Conservation (phyloP, 2,797 vertebrate species). For the Poecile montanus region DNA sequence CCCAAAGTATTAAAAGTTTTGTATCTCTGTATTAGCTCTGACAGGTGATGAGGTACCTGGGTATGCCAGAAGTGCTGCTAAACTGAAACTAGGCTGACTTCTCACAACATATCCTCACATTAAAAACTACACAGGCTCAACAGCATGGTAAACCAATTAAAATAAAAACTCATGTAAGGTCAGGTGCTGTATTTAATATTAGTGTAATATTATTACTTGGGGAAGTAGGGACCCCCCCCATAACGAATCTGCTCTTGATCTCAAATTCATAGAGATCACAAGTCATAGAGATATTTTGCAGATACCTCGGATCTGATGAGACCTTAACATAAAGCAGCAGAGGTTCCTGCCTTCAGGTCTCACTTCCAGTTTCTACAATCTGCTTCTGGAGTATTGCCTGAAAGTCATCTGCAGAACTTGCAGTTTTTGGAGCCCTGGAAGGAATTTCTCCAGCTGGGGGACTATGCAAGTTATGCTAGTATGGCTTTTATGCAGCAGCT, state of each 20-base stretch:
- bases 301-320: not conserved
- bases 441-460: not conserved
- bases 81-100: not conserved
- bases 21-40: not conserved
- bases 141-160: not conserved
- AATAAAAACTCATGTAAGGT: not conserved
- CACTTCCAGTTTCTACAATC: not conserved
- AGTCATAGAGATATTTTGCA: not conserved
- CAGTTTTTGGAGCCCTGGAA: not conserved
- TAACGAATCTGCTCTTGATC: not conserved
- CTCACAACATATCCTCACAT: not conserved
- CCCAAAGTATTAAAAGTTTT: not conserved
- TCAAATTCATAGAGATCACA: not conserved
- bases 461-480: not conserved
- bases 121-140: not conserved
- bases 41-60: not conserved
- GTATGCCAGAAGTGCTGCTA: not conserved
- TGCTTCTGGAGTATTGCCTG: not conserved
- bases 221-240: not conserved
- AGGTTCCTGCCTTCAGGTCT: not conserved
- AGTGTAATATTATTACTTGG: not conserved
- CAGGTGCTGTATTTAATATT: not conserved
- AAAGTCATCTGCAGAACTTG: not conserved
- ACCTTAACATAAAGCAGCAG: not conserved
- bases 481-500: not conserved